phyloP scores from a whole-genome alignment of 2,888 invertebrate species.

The Ophion ellenae region DNA sequence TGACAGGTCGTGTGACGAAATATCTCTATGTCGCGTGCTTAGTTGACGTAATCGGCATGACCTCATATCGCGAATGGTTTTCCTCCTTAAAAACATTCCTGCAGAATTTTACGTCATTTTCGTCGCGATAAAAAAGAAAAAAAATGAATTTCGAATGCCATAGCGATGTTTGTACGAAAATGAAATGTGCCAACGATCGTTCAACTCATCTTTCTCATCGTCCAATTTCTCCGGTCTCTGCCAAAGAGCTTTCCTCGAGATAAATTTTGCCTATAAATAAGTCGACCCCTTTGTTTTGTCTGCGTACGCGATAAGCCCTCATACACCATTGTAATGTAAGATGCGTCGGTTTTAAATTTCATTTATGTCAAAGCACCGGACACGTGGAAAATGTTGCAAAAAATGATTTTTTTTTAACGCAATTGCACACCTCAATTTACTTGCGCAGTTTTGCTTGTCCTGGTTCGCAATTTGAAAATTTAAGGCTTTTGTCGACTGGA shows the following conservation, averaged over 20 bases:
- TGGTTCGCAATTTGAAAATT: too few relatives aligned
- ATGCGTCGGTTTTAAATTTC: slow-evolving; percentile 9
- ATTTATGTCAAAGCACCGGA: background rate
- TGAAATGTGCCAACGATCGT: background rate
- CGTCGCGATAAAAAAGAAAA: background rate
- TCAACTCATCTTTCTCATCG: slow-evolving; percentile 24
- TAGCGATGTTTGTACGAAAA: background rate
- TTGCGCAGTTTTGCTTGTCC: background rate
- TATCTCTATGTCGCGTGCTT: slow-evolving; percentile 61
- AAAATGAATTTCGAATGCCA: background rate
- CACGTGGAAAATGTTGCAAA: background rate
- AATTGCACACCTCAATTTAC: background rate
- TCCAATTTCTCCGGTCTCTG: slow-evolving; percentile 37
- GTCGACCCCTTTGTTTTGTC: slow-evolving; percentile 55
- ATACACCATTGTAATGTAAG: slow-evolving; percentile 3
- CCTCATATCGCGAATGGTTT: slow-evolving; percentile 60
- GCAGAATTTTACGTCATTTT: background rate
- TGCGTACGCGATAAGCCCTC: slow-evolving; percentile 44
- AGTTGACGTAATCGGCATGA: slow-evolving; percentile 66
- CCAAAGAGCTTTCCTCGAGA: slow-evolving; percentile 47
- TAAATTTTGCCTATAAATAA: slow-evolving; percentile 59
- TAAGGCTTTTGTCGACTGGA: too few relatives aligned
- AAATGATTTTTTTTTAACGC: background rate
- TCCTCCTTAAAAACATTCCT: slow-evolving; percentile 10
- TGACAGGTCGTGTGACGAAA: slow-evolving; percentile 73